A percentile compares a stretch with the other conserved stretches of the same genome.
Evolutionary conservation across 2,797 vertebrate genomes (phyloP).

Genomic region (Sphenodon punctatus): DNA sequence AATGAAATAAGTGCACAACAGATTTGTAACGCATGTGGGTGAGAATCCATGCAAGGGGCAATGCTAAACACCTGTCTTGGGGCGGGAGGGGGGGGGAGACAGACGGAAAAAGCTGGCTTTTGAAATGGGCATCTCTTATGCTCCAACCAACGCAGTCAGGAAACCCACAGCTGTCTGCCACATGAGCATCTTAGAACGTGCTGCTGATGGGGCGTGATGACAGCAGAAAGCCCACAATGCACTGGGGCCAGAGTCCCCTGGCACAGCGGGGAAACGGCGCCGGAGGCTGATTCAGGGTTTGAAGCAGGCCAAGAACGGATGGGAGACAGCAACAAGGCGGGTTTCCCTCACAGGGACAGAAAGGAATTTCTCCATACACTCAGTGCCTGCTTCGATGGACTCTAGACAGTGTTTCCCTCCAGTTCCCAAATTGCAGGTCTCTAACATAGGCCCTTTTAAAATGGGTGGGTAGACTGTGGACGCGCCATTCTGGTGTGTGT

Average conservation of each 20-base stretch:
- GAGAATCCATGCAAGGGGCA: slow-evolving; percentile 35
- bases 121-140: slow-evolving; percentile 39
- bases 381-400: no score
- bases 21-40: slow-evolving; percentile 10
- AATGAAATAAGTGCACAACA: slow-evolving; percentile 38
- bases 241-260: rapidly evolving
- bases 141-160: neutral
- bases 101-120: slow-evolving; percentile 55
- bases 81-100: slow-evolving; percentile 58
- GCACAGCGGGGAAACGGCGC: neutral
- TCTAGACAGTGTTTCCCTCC: no score
- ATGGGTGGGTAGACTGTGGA: no score
- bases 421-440: no score
- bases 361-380: neutral
- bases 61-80: slow-evolving; percentile 44
- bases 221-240: neutral
- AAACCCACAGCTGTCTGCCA: slow-evolving; percentile 59
- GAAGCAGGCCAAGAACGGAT: neutral
- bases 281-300: rapidly evolving
- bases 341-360: neutral
- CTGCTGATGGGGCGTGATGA: neutral
- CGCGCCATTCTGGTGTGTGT: no score
- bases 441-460: no score
- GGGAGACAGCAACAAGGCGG: no score
- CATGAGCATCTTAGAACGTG: slow-evolving; percentile 10